Conservation (phyloP, 2,797 vertebrate genomes). For the Anableps anableps region DNA sequence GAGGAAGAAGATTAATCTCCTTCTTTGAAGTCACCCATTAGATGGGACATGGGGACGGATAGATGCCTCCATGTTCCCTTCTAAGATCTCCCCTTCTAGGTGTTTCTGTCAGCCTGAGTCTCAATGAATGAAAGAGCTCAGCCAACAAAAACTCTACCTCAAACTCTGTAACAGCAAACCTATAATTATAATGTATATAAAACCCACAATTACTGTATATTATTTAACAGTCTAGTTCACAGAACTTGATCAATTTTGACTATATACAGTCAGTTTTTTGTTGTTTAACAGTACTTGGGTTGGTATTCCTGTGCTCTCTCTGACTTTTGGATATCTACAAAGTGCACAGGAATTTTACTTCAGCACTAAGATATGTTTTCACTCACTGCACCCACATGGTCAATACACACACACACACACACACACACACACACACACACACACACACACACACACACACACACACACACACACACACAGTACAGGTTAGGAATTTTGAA, state of each 20-base stretch:
- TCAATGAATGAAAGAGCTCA: conserved; percentile 52
- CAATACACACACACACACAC: conserved; percentile 51
- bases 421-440: conserved; percentile 62
- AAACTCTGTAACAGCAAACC: conserved; percentile 24
- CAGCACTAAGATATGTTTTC: conserved; percentile 60
- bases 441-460: conserved; percentile 62
- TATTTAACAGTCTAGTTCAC: conserved; percentile 56
- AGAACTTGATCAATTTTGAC: conserved; percentile 56
- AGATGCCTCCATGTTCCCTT: conserved; percentile 78
- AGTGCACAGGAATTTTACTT: conserved; percentile 50
- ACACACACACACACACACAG: conserved; percentile 54
- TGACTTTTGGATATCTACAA: conserved; percentile 32
- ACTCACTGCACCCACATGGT: conserved; percentile 55
- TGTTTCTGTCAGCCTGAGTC: conserved; percentile 53
- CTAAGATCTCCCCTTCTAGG: conserved; percentile 31
- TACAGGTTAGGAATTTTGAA: conserved; percentile 40
- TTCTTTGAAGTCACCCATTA: conserved; percentile 78
- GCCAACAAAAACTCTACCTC: conserved; percentile 47
- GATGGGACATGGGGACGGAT: conserved; percentile 82
- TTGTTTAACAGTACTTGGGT: conserved; percentile 27
- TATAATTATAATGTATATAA: background rate
- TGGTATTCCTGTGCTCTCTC: conserved; percentile 48
- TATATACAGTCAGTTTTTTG: conserved; percentile 47
- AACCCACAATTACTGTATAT: conserved; percentile 36
- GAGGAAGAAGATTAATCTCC: conserved; percentile 30